These are phyloP conservation scores for Synanthedon andrenaeformis DNA, from an alignment of 2,888 invertebrate genomes.

Conservation along the genomic window DNA sequence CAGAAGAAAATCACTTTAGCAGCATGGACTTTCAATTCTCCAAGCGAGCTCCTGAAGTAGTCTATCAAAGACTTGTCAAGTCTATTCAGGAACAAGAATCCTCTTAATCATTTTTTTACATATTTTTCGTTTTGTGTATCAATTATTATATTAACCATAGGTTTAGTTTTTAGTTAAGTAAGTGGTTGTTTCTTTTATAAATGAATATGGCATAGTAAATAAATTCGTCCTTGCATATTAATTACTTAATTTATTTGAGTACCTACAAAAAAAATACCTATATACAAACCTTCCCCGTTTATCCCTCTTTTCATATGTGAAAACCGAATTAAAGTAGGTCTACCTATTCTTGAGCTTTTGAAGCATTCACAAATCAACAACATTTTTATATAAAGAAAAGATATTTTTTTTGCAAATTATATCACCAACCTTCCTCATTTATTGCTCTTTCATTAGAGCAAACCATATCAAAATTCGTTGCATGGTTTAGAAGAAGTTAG, in stretches of 20 bases:
- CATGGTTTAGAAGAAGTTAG: no score
- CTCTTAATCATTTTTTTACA: slow-evolving; percentile 7
- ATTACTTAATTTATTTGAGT: neutral
- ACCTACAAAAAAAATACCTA: no score
- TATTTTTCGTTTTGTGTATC: slow-evolving; percentile 1
- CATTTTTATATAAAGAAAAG: no score
- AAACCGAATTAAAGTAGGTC: no score
- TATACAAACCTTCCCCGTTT: no score
- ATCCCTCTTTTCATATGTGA: no score
- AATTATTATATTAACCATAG: slow-evolving; percentile 6
- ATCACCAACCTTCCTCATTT: no score
- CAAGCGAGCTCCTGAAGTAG: slow-evolving; percentile 34
- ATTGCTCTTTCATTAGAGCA: no score
- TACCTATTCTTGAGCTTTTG: no score
- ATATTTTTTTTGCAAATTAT: no score
- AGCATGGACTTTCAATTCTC: slow-evolving; percentile 61
- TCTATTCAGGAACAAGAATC: slow-evolving; percentile 27
- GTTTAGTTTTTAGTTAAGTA: slow-evolving; percentile 11
- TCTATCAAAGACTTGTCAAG: slow-evolving; percentile 46
- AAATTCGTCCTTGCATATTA: slow-evolving; percentile 29
- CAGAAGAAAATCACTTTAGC: slow-evolving; percentile 50
- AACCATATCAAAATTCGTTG: no score
- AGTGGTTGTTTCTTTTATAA: slow-evolving; percentile 6
- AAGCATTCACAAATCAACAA: no score
- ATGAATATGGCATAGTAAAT: slow-evolving; percentile 17